Conservation (phyloP, 2,113 vertebrate genomes). For the Struthio camelus region DNA sequence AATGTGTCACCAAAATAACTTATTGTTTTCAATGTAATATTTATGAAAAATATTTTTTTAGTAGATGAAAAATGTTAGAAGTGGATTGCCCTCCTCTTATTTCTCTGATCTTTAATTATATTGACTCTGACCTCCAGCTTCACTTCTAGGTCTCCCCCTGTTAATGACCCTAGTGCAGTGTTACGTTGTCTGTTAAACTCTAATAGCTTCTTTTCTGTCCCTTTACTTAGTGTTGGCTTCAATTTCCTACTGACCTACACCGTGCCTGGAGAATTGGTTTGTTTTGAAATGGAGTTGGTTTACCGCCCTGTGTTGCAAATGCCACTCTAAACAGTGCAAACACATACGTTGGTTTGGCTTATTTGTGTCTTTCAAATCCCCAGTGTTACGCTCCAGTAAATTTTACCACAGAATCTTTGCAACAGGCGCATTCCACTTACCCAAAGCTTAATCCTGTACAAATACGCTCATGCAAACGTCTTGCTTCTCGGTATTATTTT, state of each 20-base stretch:
- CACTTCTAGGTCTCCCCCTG: neutral
- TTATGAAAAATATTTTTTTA: neutral
- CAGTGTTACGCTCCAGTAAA: neutral
- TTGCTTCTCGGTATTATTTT: neutral
- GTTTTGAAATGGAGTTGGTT: slow-evolving; percentile 5
- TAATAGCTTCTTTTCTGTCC: neutral
- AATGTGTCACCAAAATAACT: neutral
- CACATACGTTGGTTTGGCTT: neutral
- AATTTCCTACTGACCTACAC: neutral
- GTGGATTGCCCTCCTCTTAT: neutral
- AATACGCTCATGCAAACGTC: accelerated
- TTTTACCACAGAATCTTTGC: slow-evolving; percentile 24
- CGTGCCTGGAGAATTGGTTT: neutral
- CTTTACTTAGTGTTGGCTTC: neutral
- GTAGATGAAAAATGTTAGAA: neutral
- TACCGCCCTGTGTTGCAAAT: neutral
- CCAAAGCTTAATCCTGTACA: neutral
- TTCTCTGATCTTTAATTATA: neutral
- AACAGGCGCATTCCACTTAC: neutral
- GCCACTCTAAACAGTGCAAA: neutral
- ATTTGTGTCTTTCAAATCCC: neutral
- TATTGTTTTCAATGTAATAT: neutral
- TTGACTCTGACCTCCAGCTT: neutral
- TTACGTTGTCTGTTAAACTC: neutral
- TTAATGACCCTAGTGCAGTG: neutral